phyloP scores from a whole-genome alignment of 1,140 invertebrate genomes.

The Zaprionus africanus region DNA sequence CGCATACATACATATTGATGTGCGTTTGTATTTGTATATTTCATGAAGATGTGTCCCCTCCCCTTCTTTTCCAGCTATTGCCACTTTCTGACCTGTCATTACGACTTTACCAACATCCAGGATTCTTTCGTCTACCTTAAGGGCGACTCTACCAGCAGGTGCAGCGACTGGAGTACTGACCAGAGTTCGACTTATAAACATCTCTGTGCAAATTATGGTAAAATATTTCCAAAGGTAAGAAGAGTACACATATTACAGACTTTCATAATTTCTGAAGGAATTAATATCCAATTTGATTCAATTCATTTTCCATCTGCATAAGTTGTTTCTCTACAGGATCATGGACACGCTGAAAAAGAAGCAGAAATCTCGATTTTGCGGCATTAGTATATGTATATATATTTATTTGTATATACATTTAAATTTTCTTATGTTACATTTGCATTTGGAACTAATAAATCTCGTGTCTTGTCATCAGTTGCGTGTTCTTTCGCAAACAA shows the following conservation, averaged over 20 bases:
- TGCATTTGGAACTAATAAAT: constrained; percentile 8
- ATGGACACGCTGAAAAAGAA: neutral
- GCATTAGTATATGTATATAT: constrained; percentile 47
- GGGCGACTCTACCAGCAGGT: constrained; percentile 32
- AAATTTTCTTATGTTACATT: constrained; percentile 12
- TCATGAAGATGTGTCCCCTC: no score
- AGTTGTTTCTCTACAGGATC: neutral
- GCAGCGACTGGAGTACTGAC: constrained; percentile 24
- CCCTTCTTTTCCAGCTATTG: constrained; percentile 22
- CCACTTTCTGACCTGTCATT: constrained; percentile 54
- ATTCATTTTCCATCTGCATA: neutral
- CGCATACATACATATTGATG: neutral
- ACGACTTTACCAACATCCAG: constrained; percentile 45
- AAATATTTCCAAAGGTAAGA: constrained; percentile 36
- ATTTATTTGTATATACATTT: constrained; percentile 29
- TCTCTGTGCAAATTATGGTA: constrained; percentile 30
- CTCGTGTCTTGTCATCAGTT: neutral
- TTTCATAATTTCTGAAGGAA: neutral
- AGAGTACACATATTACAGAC: neutral
- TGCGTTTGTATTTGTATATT: neutral
- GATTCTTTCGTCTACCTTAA: constrained; percentile 32
- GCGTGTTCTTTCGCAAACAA: constrained; percentile 1
- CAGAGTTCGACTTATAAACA: constrained; percentile 8
- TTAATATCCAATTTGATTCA: neutral
- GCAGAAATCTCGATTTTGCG: neutral